A percentile compares a stretch with the other conserved stretches of the same genome.
Evolutionary conservation across 2,797 vertebrate genomes (phyloP).

Genomic region (Brotula barbata): DNA sequence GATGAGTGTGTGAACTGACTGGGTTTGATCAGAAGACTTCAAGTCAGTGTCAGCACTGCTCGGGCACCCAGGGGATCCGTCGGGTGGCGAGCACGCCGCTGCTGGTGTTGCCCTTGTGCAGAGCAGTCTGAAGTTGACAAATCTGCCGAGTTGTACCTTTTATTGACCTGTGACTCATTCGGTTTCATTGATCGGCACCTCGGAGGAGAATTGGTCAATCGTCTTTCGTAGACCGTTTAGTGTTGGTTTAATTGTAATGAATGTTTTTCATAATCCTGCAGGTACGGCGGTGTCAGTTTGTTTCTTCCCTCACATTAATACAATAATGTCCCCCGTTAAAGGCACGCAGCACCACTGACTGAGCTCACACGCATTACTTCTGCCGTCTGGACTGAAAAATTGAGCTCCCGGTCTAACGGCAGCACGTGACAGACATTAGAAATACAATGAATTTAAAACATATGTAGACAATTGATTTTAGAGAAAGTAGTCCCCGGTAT

Average conservation of each 20-base stretch:
- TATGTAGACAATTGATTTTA: not conserved
- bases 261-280: constrained; percentile 35
- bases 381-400: constrained; percentile 32
- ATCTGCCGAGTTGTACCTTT: constrained; percentile 39
- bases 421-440: not conserved
- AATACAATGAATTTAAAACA: constrained; percentile 22
- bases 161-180: constrained; percentile 44
- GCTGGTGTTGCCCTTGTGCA: constrained; percentile 39
- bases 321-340: constrained; percentile 11
- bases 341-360: not conserved
- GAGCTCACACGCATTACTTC: constrained; percentile 7
- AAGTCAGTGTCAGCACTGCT: constrained; percentile 42
- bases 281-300: not conserved
- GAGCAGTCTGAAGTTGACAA: constrained; percentile 59
- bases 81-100: constrained; percentile 43
- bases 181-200: constrained; percentile 25
- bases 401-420: constrained; percentile 8
- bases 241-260: constrained; percentile 9
- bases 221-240: constrained; percentile 12
- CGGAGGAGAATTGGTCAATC: constrained; percentile 22
- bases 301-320: constrained; percentile 4
- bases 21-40: constrained; percentile 53
- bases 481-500: too few relatives aligned
- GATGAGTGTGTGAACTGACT: constrained; percentile 38
- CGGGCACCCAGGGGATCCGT: constrained; percentile 34